A percentile compares a stretch with the other conserved stretches of the same genome.
These are phyloP conservation scores for Rynchops niger DNA, from an alignment of 2,113 vertebrate genomes.

Conservation along the genomic window DNA sequence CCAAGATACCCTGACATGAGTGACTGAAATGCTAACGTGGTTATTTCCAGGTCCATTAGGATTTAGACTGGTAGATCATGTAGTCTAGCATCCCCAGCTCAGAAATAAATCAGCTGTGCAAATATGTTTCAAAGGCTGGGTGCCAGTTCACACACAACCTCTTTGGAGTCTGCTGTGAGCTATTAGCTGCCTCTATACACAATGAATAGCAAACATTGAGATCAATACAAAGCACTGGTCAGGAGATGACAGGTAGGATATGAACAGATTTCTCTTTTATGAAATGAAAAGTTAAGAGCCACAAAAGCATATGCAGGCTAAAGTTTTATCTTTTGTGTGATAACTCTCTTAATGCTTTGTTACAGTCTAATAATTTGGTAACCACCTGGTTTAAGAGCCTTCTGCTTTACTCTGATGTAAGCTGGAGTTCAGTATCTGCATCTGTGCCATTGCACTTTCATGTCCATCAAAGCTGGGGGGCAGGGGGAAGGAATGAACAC, in stretches of 20 bases:
- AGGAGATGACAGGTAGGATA: not conserved
- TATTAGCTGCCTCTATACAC: not conserved
- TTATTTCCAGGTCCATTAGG: not conserved
- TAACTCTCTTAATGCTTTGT: slow-evolving; percentile 29
- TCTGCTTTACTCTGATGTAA: not conserved
- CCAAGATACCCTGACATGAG: not conserved
- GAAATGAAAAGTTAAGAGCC: not conserved
- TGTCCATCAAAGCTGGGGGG: not conserved
- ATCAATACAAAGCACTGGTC: not conserved
- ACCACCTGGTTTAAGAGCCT: not conserved
- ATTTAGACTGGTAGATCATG: not conserved
- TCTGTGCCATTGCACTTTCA: not conserved
- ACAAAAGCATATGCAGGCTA: not conserved
- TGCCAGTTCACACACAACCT: not conserved
- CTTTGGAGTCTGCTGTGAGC: not conserved
- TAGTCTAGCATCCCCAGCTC: not conserved
- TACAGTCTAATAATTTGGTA: slow-evolving; percentile 16
- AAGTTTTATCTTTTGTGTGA: slow-evolving; percentile 13
- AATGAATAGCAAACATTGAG: not conserved
- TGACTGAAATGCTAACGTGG: not conserved
- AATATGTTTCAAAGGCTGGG: not conserved
- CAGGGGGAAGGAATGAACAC: not conserved
- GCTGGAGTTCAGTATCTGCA: not conserved
- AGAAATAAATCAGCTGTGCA: not conserved
- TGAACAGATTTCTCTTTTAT: not conserved